Percentiles rank a stretch among this genome's conserved stretches.
Conservation (phyloP, 2,888 invertebrate species). For the Ramazzottius varieornatus region DNA sequence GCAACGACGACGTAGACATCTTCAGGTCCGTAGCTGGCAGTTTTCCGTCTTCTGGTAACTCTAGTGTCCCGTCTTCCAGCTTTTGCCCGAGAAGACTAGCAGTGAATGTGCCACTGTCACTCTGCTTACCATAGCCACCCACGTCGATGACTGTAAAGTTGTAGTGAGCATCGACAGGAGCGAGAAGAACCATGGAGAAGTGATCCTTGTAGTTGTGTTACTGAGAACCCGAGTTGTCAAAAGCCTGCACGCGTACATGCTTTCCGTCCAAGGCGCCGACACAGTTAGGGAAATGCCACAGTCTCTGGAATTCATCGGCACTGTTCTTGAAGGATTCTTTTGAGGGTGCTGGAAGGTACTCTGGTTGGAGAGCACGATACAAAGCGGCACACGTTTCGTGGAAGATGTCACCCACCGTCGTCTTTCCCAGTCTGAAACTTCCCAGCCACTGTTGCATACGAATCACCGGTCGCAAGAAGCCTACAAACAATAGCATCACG, state of each 20-base stretch:
- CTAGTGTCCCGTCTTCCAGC: constrained; percentile 3
- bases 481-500: too few relatives aligned
- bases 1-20: constrained; percentile 11
- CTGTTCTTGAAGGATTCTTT: constrained; percentile 7
- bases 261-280: constrained; percentile 16
- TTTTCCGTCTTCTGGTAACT: constrained; percentile 8
- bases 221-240: constrained; percentile 12
- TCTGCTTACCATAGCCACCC: constrained; percentile 17
- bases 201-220: constrained; percentile 17
- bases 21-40: constrained; percentile 6
- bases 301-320: constrained; percentile 9
- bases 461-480: constrained; percentile 14
- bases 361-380: constrained; percentile 9
- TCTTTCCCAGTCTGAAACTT: constrained; percentile 15
- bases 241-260: constrained; percentile 12
- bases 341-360: constrained; percentile 6
- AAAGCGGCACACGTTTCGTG: constrained; percentile 15
- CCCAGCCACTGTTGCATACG: constrained; percentile 15
- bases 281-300: constrained; percentile 18
- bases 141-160: constrained; percentile 17
- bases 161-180: constrained; percentile 20
- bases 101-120: constrained; percentile 16
- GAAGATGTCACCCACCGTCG: constrained; percentile 16
- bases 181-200: constrained; percentile 18
- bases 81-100: constrained; percentile 5